Evolutionary conservation across 2,797 vertebrate genomes (phyloP), one percentile per base, ranked within the genome.

Genomic region (Hemibagrus guttatus): DNA sequence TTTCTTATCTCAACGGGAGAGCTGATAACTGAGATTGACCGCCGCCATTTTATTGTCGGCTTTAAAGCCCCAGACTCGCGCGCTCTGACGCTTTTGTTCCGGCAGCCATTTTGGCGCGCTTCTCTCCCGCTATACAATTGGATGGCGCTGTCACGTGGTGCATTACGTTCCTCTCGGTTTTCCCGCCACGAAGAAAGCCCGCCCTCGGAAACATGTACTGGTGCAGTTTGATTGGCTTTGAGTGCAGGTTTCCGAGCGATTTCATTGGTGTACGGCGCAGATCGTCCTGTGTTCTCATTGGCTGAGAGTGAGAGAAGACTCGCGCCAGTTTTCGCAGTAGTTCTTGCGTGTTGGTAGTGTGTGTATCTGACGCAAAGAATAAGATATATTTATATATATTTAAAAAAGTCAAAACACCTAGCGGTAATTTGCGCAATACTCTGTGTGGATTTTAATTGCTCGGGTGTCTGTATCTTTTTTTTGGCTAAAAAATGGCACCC

Each of bases 401-500:
- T 1, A n/a, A 54, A 68, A 13, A 66, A 42, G 21, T 61, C 12
- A 23, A 4, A 28, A 61, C 3, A 12, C 23, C 14, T 23, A 7
- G 39, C 16, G 26, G 26, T 84, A 1, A 6, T 74, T 61, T 21
- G 28, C 23, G 2, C 52, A 23, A 61, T 26, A 31, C 49, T 28
- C 2, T 19, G 54, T 59, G 83, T 72, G 83, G 69, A 31, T 21
- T 74, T 84, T 42, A 49, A 19, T 17, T 49, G 8, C 2, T 28
- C 4, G n/a, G 66, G 19, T 58, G 79, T 59, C 46, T 46, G 68
- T 72, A 14, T 42, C 31, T n/a, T 7, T 81, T 84, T 61, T 9
- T 9, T 49, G 46, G 28, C 17, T 85, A 23, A 58, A 91, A 97
- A 92, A 98, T 97, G 97, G 94, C 96, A 86, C 96, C 95, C 3